These are phyloP conservation scores for Aurelia aurita DNA, from an alignment of 30 jellyfish, hydroid and myxozoan species.

Conservation along the genomic window DNA sequence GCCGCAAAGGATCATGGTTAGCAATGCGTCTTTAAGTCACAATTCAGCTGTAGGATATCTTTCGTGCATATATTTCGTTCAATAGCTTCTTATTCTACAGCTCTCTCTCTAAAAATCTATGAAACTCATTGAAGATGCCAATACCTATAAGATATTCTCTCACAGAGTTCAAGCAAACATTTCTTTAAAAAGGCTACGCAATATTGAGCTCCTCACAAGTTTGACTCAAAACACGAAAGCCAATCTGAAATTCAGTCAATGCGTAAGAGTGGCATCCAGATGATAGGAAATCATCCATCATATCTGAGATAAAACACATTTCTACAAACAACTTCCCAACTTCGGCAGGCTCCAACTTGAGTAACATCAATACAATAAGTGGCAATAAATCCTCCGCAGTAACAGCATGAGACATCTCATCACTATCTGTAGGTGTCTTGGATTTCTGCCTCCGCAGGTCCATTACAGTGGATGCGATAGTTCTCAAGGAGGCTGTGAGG, in stretches of 20 bases:
- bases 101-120: too few relatives aligned
- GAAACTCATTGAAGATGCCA: too few relatives aligned
- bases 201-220: slow-evolving; percentile 84
- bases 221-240: slow-evolving; percentile 90
- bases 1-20: too few relatives aligned
- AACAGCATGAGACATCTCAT: slow-evolving; percentile 67
- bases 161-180: neutral
- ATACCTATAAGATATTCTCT: too few relatives aligned
- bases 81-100: too few relatives aligned
- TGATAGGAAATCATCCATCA: slow-evolving; percentile 89
- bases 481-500: slow-evolving; percentile 73
- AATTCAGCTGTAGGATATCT: too few relatives aligned
- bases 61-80: too few relatives aligned
- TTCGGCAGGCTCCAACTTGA: slow-evolving; percentile 80
- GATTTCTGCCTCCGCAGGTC: slow-evolving; percentile 74
- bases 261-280: slow-evolving; percentile 98
- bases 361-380: slow-evolving; percentile 76
- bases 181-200: neutral
- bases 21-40: too few relatives aligned
- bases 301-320: slow-evolving; percentile 71
- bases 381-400: slow-evolving; percentile 95
- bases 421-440: neutral
- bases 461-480: slow-evolving; percentile 67
- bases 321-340: slow-evolving; percentile 84
- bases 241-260: slow-evolving; percentile 87